Evolutionary conservation across 1,140 invertebrate species (phyloP).

Genomic region (Drosophila punjabiensis): DNA sequence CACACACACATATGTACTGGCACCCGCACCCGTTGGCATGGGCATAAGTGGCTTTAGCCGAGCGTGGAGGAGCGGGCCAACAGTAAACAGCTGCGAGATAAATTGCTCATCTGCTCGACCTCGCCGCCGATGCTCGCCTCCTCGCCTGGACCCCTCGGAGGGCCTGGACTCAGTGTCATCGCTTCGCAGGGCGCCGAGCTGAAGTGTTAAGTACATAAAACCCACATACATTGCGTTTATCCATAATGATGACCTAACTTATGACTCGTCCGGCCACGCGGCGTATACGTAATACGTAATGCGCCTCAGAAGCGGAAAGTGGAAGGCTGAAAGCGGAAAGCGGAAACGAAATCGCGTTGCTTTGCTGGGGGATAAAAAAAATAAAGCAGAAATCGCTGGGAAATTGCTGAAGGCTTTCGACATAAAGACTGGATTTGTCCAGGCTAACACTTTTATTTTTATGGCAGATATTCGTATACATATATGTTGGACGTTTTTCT

Average conservation of each 20-base stretch:
- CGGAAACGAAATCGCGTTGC: slow-evolving; percentile 10
- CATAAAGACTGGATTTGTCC: slow-evolving; percentile 47
- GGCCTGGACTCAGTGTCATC: slow-evolving; percentile 55
- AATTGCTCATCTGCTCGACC: slow-evolving; percentile 83
- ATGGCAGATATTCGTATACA: background rate
- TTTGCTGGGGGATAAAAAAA: slow-evolving; percentile 8
- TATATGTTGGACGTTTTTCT: background rate
- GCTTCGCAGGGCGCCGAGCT: slow-evolving; percentile 51
- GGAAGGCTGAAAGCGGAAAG: slow-evolving; percentile 16
- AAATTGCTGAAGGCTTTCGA: slow-evolving; percentile 26
- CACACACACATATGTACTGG: slow-evolving; percentile 7
- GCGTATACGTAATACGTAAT: slow-evolving; percentile 79
- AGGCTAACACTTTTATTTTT: slow-evolving; percentile 25
- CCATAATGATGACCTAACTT: slow-evolving; percentile 83
- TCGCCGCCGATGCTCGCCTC: slow-evolving; percentile 48
- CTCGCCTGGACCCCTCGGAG: background rate
- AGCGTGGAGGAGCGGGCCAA: slow-evolving; percentile 67
- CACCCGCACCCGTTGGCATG: slow-evolving; percentile 41
- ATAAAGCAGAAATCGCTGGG: slow-evolving; percentile 5
- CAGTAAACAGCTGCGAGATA: slow-evolving; percentile 84
- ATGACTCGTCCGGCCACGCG: slow-evolving; percentile 60
- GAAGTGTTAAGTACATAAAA: slow-evolving; percentile 84
- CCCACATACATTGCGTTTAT: slow-evolving; percentile 78
- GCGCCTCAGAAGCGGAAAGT: slow-evolving; percentile 42
- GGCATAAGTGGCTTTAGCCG: slow-evolving; percentile 79